Conservation (phyloP, 2,797 vertebrate genomes). For the Dromococcyx pavoninus region DNA sequence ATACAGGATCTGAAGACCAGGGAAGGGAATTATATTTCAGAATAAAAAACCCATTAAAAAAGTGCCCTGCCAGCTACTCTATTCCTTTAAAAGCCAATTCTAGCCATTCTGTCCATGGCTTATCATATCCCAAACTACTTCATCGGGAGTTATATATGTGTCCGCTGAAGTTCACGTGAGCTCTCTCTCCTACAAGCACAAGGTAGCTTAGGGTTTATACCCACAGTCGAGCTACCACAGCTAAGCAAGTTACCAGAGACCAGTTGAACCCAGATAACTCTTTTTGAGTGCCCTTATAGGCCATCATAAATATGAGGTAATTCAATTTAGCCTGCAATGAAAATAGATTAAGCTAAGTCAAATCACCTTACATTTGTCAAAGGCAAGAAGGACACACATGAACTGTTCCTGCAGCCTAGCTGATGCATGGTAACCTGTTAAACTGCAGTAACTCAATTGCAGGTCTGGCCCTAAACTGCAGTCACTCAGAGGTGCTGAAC, state of each 20-base stretch:
- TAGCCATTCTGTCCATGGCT: neutral
- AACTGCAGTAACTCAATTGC: conserved; percentile 59
- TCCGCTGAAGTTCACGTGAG: neutral
- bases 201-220: conserved; percentile 31
- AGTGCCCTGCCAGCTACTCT: neutral
- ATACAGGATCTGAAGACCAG: neutral
- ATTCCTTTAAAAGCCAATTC: conserved; percentile 27
- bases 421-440: conserved; percentile 29
- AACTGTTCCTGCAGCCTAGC: conserved; percentile 28
- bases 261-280: conserved; percentile 44
- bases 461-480: conserved; percentile 35
- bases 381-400: conserved; percentile 31
- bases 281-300: conserved; percentile 55
- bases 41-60: neutral
- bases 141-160: neutral
- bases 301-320: conserved; percentile 64
- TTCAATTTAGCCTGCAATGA: conserved; percentile 65
- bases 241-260: conserved; percentile 63
- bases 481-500: neutral
- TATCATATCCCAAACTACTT: conserved; percentile 33
- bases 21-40: neutral
- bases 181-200: neutral
- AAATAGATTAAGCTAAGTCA: conserved; percentile 69
- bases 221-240: conserved; percentile 7
- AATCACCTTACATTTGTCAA: conserved; percentile 65